These are phyloP conservation scores for Scytalopus superciliaris DNA, from an alignment of 2,113 vertebrate genomes.

Conservation along the genomic window DNA sequence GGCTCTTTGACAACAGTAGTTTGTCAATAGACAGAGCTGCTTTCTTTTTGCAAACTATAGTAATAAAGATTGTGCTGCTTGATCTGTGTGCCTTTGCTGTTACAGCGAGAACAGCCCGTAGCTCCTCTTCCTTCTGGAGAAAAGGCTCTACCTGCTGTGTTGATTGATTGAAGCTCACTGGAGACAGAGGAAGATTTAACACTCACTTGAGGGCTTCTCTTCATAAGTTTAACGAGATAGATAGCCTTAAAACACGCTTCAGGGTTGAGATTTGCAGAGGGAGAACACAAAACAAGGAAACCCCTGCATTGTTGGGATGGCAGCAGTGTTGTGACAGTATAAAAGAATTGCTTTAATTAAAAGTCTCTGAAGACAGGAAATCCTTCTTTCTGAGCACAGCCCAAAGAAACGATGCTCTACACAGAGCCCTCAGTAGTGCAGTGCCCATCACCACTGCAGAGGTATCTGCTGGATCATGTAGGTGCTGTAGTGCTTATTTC, in stretches of 20 bases:
- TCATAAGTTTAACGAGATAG: neutral
- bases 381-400: neutral
- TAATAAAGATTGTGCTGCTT: neutral
- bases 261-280: conserved; percentile 6
- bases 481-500: neutral
- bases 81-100: neutral
- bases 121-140: neutral
- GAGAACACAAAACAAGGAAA: neutral
- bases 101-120: neutral
- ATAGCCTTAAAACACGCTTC: neutral
- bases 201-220: conserved; percentile 14
- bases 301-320: neutral
- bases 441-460: neutral
- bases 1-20: neutral
- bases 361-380: neutral
- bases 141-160: conserved; percentile 37
- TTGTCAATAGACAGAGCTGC: neutral
- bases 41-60: neutral
- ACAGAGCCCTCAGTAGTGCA: neutral
- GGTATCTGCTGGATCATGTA: neutral
- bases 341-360: conserved; percentile 53
- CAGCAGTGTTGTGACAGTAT: neutral
- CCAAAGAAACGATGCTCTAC: neutral
- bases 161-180: conserved; percentile 44
- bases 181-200: conserved; percentile 35